phyloP scores from a whole-genome alignment of 1,140 invertebrate genomes.

The Chelonus insularis region DNA sequence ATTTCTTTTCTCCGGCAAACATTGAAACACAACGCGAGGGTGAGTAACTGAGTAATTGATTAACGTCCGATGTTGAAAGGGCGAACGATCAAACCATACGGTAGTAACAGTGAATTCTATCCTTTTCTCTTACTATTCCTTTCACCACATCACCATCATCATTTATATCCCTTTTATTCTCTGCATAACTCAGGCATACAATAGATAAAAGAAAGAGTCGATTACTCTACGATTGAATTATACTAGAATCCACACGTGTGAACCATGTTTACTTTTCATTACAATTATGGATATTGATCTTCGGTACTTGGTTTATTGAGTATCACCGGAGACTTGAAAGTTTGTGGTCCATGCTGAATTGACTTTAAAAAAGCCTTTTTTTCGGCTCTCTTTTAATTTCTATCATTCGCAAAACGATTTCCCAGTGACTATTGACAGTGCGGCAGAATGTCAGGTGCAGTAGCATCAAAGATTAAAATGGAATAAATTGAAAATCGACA shows the following conservation, averaged over 20 bases:
- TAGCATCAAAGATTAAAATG: constrained; percentile 4
- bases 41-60: constrained; percentile 19
- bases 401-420: constrained; percentile 12
- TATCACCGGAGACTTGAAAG: neutral
- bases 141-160: neutral
- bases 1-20: constrained; percentile 4
- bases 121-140: neutral
- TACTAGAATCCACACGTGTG: constrained; percentile 28
- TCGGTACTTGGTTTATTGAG: constrained; percentile 22
- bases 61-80: constrained; percentile 25
- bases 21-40: neutral
- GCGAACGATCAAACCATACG: constrained; percentile 27
- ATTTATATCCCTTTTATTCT: neutral
- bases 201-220: constrained; percentile 13
- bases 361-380: constrained; percentile 27
- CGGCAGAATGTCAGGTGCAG: constrained; percentile 12
- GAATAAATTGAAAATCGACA: constrained; percentile 14
- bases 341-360: constrained; percentile 23
- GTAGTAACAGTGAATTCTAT: neutral
- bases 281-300: constrained; percentile 31
- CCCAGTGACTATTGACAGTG: constrained; percentile 12
- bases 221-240: constrained; percentile 7
- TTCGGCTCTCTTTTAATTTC: neutral
- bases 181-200: neutral
- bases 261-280: constrained; percentile 29